Evolutionary conservation across 2,888 invertebrate genomes (phyloP), one percentile per base, ranked within the genome.

Genomic region (Miltochrista miniata): DNA sequence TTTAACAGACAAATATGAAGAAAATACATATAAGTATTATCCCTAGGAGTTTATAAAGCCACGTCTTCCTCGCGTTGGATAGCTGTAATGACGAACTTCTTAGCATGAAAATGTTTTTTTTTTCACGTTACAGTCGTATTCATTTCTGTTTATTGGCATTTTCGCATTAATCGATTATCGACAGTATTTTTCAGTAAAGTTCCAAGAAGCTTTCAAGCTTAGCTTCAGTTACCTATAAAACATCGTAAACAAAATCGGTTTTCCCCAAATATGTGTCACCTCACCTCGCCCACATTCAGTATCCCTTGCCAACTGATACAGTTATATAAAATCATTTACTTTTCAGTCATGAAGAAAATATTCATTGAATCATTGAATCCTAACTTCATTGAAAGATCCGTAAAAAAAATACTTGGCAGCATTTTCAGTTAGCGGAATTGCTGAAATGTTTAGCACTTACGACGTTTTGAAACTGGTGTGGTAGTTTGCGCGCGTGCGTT

Each of bases 401-500:
- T 74, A 69, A 79, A 76, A 81, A 79, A 81, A 79, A 74, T 67
- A 64, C 83, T 90, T 90, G 89, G 90, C 90, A 24, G 18, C 18
- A 24, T 24, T 24, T 24, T 83, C 81, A 59, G 65, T 75, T 61
- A 60, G 70, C 75, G 72, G n/a, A 80, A 90, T 90, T 81, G 78
- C 83, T 85, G 68, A 77, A 82, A 90, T 89, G 78, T 68, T 81
- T 75, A 49, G 54, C 10, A 70, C 64, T 68, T 88, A 78, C 41
- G 78, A 55, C 87, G 57, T 84, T 87, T 79, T 47, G 73, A 48
- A 60, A 61, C 43, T 64, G 70, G 45, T 56, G 47, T 30, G 59
- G 2, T 34, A 14, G 60, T 77, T 75, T 72, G 88, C 90, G 90
- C 90, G 79, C 88, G 90, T 90, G 90, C 89, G 78, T 64, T 76